Percentiles rank a stretch among this genome's conserved stretches.
phyloP scores from a whole-genome alignment of 2,113 vertebrate species.

The Gopherus evgoodei region DNA sequence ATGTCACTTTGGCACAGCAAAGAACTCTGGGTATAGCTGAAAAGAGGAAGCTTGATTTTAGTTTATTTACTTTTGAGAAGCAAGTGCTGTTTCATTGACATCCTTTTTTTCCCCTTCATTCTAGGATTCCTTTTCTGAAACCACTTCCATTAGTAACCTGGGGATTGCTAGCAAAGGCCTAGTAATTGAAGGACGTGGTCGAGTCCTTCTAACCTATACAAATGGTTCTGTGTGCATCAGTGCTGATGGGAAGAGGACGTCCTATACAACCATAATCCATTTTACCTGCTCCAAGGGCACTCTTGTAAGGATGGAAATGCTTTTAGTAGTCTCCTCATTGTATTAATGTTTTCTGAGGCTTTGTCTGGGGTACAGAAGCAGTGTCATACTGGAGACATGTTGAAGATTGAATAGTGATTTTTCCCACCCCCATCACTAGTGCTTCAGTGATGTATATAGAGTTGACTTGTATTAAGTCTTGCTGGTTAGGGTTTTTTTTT shows the following conservation, averaged over 20 bases:
- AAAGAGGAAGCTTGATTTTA: neutral
- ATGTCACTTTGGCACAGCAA: neutral
- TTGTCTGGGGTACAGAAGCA: neutral
- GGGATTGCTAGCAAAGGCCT: conserved; percentile 86
- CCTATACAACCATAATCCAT: conserved; percentile 88
- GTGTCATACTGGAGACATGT: neutral
- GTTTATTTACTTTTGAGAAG: neutral
- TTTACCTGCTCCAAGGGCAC: conserved; percentile 85
- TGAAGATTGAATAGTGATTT: neutral
- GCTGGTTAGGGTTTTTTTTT: too few species aligned
- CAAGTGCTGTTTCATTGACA: neutral
- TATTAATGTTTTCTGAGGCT: neutral
- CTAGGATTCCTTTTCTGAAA: conserved; percentile 78
- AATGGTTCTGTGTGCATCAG: conserved; percentile 85
- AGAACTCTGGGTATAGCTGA: neutral
- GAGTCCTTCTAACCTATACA: conserved; percentile 87
- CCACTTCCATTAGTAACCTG: conserved; percentile 88
- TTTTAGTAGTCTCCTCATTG: neutral
- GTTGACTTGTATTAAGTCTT: neutral
- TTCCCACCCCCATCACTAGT: neutral
- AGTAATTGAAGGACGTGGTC: conserved; percentile 81
- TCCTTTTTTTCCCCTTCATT: neutral
- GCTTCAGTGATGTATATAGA: neutral
- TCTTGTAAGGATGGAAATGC: conserved; percentile 78
- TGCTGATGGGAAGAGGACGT: conserved; percentile 73